Evolutionary conservation across 2,113 vertebrate species (phyloP), one percentile per base, ranked within the genome.

Genomic region (Cyphomyrus discorhynchus): DNA sequence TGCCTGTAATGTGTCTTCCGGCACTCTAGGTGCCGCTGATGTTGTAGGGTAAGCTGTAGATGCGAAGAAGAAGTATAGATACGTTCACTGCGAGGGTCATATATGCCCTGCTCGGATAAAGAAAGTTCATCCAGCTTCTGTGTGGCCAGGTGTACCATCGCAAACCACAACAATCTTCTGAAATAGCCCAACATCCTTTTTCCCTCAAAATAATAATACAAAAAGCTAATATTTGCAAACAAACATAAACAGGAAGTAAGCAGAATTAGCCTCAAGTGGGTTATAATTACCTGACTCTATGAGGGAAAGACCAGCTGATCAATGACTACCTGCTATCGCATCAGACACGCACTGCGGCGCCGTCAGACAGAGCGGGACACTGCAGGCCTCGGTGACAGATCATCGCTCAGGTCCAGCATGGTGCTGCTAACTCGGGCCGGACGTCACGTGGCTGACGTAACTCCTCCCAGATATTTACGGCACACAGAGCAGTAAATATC

Each of bases 261-360:
- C 94, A 96, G 35, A 96, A 95, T 94, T 95, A 94, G 94, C 94
- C 94, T 95, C 96, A 96, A 95, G 95, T 94, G 95, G 95, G 95
- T 96, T 96, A 96, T 96, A 96, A 96, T 96, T 96, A 96, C 96
- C 95, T 95, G 95, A 96, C 95, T 96, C 95, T 96, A 96, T 96
- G 95, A 96, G 94, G 92, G 94, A 94, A 94, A 95, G 96, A 93
- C 94, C 94, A 93, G 93, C 86, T 92, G 95, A 96, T 96, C 96
- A 95, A 96, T 96, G 95, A 95, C 94, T 95, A 93, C 94, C 95
- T 94, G 96, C 96, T 96, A 96, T 93, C 90, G 91, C 93, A 92
- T 50, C 93, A 93, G 93, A 91, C 93, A 92, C 89, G 93, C 90
- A 94, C 91, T 93, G 93, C 94, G 93, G 93, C 92, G 92, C 92